These are phyloP conservation scores for Caenorhabditis sulstoni DNA, from an alignment of 2,888 invertebrate genomes.

Conservation along the genomic window DNA sequence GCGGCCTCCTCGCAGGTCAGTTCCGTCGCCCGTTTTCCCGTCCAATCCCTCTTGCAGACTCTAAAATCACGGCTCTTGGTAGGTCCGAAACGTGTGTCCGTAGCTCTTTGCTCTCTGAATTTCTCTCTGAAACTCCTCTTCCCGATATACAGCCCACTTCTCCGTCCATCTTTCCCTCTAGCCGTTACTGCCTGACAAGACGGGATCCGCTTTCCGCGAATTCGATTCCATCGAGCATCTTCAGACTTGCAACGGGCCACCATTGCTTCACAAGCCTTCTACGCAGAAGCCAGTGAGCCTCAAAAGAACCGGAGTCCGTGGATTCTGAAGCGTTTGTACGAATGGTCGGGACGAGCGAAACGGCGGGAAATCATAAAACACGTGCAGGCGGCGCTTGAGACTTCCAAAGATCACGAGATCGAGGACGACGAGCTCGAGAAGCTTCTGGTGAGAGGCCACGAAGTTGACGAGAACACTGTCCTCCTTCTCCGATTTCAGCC, in stretches of 20 bases:
- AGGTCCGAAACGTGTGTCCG: background rate
- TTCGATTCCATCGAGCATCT: conserved; percentile 8
- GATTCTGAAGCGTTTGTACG: conserved; percentile 81
- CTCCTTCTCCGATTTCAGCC: conserved; percentile 55
- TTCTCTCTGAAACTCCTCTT: background rate
- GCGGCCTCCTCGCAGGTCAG: conserved; percentile 79
- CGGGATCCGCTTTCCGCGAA: background rate
- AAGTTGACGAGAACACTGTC: conserved; percentile 2
- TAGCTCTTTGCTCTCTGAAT: background rate
- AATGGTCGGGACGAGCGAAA: conserved; percentile 82
- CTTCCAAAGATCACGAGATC: conserved; percentile 74
- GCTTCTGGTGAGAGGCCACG: conserved; percentile 65
- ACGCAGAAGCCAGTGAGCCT: conserved; percentile 75
- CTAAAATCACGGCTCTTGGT: conserved; percentile 45
- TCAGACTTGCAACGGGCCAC: conserved; percentile 80
- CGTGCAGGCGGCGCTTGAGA: conserved; percentile 78
- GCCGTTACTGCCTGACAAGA: background rate
- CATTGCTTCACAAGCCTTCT: conserved; percentile 80
- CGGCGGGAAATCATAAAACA: conserved; percentile 79
- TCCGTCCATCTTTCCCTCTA: conserved; percentile 15
- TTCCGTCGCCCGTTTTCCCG: background rate
- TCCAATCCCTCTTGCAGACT: conserved; percentile 28
- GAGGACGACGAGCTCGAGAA: conserved; percentile 78
- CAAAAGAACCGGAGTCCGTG: conserved; percentile 78
- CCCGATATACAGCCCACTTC: conserved; percentile 26